Evolutionary conservation across 2,113 vertebrate species (phyloP).

Genomic region (Cacatua alba): DNA sequence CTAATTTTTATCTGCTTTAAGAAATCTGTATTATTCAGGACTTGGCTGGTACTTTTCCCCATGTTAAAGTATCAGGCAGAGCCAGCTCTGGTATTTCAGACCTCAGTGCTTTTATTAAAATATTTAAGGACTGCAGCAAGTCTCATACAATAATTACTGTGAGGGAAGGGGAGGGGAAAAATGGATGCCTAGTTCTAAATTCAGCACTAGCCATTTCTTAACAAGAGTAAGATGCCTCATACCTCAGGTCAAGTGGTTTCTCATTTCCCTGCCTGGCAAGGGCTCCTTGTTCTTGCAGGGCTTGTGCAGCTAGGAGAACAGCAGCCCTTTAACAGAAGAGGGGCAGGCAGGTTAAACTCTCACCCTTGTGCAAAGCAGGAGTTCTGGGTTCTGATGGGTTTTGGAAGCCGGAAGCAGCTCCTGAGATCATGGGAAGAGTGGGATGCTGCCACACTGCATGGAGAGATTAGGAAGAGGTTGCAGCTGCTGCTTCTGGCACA

Average conservation of each 20-base stretch:
- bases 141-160: neutral
- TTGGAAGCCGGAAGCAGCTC: neutral
- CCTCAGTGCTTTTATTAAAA: neutral
- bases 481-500: neutral
- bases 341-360: neutral
- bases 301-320: neutral
- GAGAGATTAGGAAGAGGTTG: neutral
- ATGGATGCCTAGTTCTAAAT: neutral
- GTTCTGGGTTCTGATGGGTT: neutral
- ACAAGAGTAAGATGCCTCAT: neutral
- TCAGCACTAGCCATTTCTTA: neutral
- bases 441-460: neutral
- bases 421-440: neutral
- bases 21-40: neutral
- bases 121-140: neutral
- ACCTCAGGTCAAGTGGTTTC: neutral
- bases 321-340: neutral
- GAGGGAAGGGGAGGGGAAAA: neutral
- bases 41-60: neutral
- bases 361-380: neutral
- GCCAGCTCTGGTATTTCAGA: neutral
- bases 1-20: neutral
- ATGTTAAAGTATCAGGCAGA: neutral
- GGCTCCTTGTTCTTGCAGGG: neutral
- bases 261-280: neutral